Evolutionary conservation across 2,797 vertebrate genomes (phyloP), one percentile per base, ranked within the genome.

Genomic region (Danionella dracula): DNA sequence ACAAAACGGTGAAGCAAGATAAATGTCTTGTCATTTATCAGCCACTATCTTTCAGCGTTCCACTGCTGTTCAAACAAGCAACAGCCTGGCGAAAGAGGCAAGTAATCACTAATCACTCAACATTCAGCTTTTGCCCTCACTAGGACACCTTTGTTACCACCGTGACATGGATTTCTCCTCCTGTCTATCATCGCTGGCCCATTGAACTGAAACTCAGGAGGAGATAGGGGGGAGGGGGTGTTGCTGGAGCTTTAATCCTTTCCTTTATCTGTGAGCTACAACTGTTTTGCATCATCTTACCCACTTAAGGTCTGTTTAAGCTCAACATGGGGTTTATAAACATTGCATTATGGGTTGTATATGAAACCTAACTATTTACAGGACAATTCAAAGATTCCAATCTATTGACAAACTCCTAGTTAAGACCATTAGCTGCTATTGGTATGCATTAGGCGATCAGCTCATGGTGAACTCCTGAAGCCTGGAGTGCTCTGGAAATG

Each of bases 1-100:
- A 66, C 57, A 50, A n/a, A 63, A 48, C 38, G 50, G 80, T 20
- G 73, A 79, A 79, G 27, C 66, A 70, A 85, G 85, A 87, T 70
- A 66, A 81, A 86, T 78, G 12, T 37, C 56, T 11, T 45, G 40
- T 66, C 76, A 69, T 78, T 51, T 1, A 27, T 82, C 81, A 78
- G 75, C 70, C 5, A 5, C 29, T 53, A 35, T 70, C 54, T 66
- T 55, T 63, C 17, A 73, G 19, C 74, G 54, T 70, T 49, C 70
- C 57, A 46, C 59, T 67, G 66, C 48, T 41, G 65, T 73, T 64
- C 53, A 66, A 71, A 72, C 70, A 56, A 62, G 75, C 35, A 49
- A 66, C 59, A 17, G 49, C 16, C 37, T 40, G 42, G 60, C 29
- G 46, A 60, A 58, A 77, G 71, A 62, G 70, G 15, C 34, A 11